Conservation (phyloP, 2,888 invertebrate genomes). For the Agrochola lychnidis region DNA sequence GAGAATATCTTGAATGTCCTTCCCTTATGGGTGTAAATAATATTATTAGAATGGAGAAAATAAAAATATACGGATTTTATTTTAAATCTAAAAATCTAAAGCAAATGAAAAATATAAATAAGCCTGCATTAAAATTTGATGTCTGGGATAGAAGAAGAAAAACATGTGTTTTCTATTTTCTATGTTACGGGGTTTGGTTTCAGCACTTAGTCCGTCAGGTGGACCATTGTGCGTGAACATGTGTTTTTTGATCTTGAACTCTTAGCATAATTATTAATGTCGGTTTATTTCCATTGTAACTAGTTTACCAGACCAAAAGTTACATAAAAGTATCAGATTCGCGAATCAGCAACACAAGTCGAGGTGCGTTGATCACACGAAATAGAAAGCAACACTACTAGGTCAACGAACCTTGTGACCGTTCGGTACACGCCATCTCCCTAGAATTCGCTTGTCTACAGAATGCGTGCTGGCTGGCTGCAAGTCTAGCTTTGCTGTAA, state of each 20-base stretch:
- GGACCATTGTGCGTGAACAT: too few species aligned
- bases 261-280: slow-evolving; percentile 13
- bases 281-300: slow-evolving; percentile 13
- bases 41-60: neutral
- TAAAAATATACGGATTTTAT: neutral
- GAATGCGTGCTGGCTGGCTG: slow-evolving; percentile 34
- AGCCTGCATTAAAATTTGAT: neutral
- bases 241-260: slow-evolving; percentile 36
- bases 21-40: neutral
- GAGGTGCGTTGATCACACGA: slow-evolving; percentile 70
- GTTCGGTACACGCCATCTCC: slow-evolving; percentile 64
- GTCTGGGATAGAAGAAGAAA: neutral
- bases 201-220: too few species aligned
- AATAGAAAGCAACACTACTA: slow-evolving; percentile 82
- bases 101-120: neutral
- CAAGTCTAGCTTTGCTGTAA: slow-evolving; percentile 3
- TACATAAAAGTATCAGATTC: slow-evolving; percentile 51
- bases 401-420: slow-evolving; percentile 77
- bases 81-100: neutral
- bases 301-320: slow-evolving; percentile 41
- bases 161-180: neutral
- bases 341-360: slow-evolving; percentile 51
- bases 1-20: neutral
- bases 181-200: too few species aligned
- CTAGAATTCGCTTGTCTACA: slow-evolving; percentile 54